Evolutionary conservation across 2,113 vertebrate species (phyloP).

Genomic region (Silurus asotus): DNA sequence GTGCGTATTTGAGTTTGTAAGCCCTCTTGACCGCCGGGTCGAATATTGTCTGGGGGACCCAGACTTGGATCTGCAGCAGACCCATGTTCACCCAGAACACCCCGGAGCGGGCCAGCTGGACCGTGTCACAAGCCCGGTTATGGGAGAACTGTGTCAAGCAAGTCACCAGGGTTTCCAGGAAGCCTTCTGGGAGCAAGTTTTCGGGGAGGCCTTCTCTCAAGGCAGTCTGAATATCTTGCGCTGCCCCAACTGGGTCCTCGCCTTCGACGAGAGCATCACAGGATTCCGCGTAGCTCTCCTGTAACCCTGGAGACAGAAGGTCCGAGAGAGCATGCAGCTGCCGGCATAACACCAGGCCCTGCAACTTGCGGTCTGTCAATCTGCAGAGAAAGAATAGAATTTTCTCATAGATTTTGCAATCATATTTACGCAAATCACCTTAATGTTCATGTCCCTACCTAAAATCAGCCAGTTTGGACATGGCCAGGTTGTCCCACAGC

Average conservation of each 20-base stretch:
- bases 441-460: slow-evolving; percentile 71
- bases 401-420: too few relatives aligned
- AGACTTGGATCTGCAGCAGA: slow-evolving; percentile 87
- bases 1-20: slow-evolving; percentile 87
- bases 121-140: slow-evolving; percentile 68
- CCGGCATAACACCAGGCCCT: slow-evolving; percentile 78
- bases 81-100: slow-evolving; percentile 92
- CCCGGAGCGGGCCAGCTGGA: slow-evolving; percentile 75
- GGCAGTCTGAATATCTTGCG: slow-evolving; percentile 78
- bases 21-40: slow-evolving; percentile 91
- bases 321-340: slow-evolving; percentile 81
- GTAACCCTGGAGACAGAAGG: slow-evolving; percentile 78
- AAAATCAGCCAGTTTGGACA: slow-evolving; percentile 79
- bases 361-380: slow-evolving; percentile 80
- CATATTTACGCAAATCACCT: too few relatives aligned
- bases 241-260: slow-evolving; percentile 68
- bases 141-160: slow-evolving; percentile 84
- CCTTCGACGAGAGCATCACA: slow-evolving; percentile 78
- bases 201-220: slow-evolving; percentile 75
- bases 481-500: slow-evolving; percentile 88
- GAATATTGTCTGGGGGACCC: slow-evolving; percentile 89
- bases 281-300: slow-evolving; percentile 78
- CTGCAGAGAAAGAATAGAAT: slow-evolving; percentile 60
- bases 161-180: slow-evolving; percentile 77
- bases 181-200: slow-evolving; percentile 78